phyloP scores from a whole-genome alignment of 2,797 vertebrate genomes.

The Lagocephalus sceleratus region DNA sequence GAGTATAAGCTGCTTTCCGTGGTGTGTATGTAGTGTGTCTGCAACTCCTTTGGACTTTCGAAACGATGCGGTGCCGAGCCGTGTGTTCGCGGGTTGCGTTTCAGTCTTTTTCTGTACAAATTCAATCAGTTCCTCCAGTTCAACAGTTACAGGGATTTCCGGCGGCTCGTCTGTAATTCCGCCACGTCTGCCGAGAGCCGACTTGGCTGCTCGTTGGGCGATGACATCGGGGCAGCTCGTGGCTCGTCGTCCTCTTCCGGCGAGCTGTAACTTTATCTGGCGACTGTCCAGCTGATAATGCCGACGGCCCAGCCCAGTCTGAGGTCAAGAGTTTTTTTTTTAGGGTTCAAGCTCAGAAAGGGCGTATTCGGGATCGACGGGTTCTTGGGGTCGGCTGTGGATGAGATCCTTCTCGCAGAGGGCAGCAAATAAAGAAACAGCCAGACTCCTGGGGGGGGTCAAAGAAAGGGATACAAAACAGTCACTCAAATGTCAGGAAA shows the following conservation, averaged over 20 bases:
- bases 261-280: slow-evolving; percentile 25
- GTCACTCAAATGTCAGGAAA: not conserved
- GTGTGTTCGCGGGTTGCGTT: slow-evolving; percentile 37
- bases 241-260: slow-evolving; percentile 25
- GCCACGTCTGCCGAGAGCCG: slow-evolving; percentile 29
- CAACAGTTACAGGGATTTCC: slow-evolving; percentile 36
- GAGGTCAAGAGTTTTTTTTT: slow-evolving; percentile 47
- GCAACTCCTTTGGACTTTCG: slow-evolving; percentile 48
- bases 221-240: slow-evolving; percentile 24
- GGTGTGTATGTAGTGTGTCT: slow-evolving; percentile 65
- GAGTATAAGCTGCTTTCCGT: slow-evolving; percentile 22
- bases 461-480: slow-evolving; percentile 6
- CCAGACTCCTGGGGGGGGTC: slow-evolving; percentile 49
- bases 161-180: slow-evolving; percentile 28
- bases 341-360: slow-evolving; percentile 50
- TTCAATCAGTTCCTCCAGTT: slow-evolving; percentile 62
- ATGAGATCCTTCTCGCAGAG: slow-evolving; percentile 60
- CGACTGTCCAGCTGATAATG: slow-evolving; percentile 46
- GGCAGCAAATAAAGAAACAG: slow-evolving; percentile 65
- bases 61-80: too few relatives aligned
- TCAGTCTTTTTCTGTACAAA: slow-evolving; percentile 56
- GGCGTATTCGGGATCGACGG: slow-evolving; percentile 38
- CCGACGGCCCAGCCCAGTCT: slow-evolving; percentile 30
- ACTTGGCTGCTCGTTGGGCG: slow-evolving; percentile 6
- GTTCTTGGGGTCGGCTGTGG: slow-evolving; percentile 48